Percentiles rank a stretch among this genome's conserved stretches.
phyloP scores from a whole-genome alignment of 2,797 vertebrate genomes.

The Melopsittacus undulatus region DNA sequence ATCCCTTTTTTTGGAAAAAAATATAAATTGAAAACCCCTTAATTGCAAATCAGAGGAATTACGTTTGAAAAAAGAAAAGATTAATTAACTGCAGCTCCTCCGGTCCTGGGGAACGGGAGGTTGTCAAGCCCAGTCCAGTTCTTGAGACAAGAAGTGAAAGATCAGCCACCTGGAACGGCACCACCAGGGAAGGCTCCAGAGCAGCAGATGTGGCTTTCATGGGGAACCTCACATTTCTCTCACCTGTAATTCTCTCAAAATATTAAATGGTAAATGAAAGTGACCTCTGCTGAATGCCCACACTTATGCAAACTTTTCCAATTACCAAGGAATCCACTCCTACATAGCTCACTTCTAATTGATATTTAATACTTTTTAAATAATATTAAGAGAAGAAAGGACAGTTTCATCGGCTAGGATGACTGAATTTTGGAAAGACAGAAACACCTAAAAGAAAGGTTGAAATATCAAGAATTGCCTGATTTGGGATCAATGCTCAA shows the following conservation, averaged over 20 bases:
- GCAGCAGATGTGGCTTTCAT: accelerated
- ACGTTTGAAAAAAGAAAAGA: neutral
- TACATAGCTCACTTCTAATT: neutral
- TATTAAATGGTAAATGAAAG: neutral
- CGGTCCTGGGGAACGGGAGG: neutral
- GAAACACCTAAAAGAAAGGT: neutral
- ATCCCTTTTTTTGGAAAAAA: accelerated
- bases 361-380: neutral
- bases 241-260: neutral
- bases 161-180: neutral
- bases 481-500: neutral
- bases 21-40: neutral
- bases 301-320: neutral
- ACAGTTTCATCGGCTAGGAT: accelerated
- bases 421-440: neutral
- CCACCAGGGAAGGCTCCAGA: neutral
- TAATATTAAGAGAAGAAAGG: neutral
- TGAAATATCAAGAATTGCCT: neutral
- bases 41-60: neutral
- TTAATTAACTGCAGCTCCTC: conserved; percentile 5
- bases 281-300: neutral
- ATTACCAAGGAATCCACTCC: neutral
- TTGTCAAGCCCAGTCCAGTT: conserved; percentile 4
- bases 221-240: accelerated
- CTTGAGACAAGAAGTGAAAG: conserved; percentile 11